Evolutionary conservation across 2,888 invertebrate species (phyloP).

Genomic region (Dynastes maya): DNA sequence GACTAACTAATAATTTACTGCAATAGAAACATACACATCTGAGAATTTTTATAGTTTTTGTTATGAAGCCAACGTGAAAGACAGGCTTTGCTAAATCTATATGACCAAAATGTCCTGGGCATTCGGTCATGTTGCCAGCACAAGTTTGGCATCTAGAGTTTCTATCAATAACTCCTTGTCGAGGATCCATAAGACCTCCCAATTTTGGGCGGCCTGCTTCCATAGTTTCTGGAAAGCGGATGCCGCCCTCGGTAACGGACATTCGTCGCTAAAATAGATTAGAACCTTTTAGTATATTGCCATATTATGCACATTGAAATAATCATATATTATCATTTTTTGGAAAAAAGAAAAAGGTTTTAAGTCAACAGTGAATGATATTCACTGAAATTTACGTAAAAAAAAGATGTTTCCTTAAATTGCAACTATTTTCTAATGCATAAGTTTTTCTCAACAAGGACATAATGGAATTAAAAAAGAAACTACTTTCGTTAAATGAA

Average conservation of each 20-base stretch:
- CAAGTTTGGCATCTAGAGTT: constrained; percentile 95
- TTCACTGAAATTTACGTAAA: neutral
- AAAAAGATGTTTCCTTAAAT: neutral
- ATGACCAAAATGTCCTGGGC: constrained; percentile 99
- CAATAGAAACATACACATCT: constrained; percentile 99
- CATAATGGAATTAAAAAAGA: neutral
- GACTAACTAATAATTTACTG: constrained; percentile 95
- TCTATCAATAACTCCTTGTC: constrained; percentile 98
- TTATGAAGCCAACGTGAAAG: constrained; percentile 97
- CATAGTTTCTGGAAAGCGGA: constrained; percentile 97
- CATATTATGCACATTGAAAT: too few relatives aligned
- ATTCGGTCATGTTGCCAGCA: constrained; percentile 98
- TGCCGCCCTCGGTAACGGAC: constrained; percentile 98
- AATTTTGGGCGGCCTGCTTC: constrained; percentile 98
- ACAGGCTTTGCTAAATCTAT: constrained; percentile 99
- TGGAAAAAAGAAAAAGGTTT: neutral
- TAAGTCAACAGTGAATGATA: neutral
- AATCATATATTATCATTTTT: neutral
- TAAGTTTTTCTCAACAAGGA: constrained; percentile 23
- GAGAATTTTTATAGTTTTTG: constrained; percentile 97
- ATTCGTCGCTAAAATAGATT: constrained; percentile 86
- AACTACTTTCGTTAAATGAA: neutral
- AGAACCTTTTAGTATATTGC: neutral
- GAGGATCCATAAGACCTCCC: constrained; percentile 99
- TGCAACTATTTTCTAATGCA: neutral